phyloP scores from a whole-genome alignment of 2,113 vertebrate species.

The Eurypyga helias region DNA sequence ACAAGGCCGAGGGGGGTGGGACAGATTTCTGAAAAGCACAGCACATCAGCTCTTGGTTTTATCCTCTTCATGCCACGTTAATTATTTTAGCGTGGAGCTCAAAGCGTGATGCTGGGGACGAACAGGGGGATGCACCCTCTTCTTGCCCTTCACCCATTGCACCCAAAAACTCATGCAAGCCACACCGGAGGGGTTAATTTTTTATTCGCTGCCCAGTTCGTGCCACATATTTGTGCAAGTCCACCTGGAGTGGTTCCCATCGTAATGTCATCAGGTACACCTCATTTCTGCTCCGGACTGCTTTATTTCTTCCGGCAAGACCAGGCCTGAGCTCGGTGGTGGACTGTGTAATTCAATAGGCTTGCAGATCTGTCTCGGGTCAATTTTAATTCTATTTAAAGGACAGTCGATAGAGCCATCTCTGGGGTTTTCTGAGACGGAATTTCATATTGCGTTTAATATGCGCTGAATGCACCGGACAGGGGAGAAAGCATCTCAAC shows the following conservation, averaged over 20 bases:
- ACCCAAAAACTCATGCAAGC: not conserved
- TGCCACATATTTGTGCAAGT: not conserved
- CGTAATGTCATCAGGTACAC: not conserved
- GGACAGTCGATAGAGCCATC: constrained; percentile 77
- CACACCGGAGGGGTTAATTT: not conserved
- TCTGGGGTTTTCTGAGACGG: constrained; percentile 70
- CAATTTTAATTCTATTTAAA: constrained; percentile 85
- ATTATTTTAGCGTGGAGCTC: not conserved
- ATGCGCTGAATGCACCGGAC: constrained; percentile 2
- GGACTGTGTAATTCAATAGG: constrained; percentile 76
- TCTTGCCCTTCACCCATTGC: not conserved
- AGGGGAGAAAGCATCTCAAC: constrained; percentile 25
- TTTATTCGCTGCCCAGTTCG: not conserved
- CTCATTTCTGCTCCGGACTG: not conserved
- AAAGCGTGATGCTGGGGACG: not conserved
- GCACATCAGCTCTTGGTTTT: not conserved
- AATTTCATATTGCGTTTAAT: constrained; percentile 71
- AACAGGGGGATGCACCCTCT: not conserved
- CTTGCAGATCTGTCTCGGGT: constrained; percentile 74
- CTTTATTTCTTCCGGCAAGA: constrained; percentile 63
- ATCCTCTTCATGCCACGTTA: not conserved
- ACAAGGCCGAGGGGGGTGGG: not conserved
- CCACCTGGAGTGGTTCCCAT: not conserved
- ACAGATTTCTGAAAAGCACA: not conserved
- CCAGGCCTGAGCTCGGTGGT: constrained; percentile 24